Evolutionary conservation across 2,888 invertebrate genomes (phyloP).

Genomic region (Mactromeris polynyma): DNA sequence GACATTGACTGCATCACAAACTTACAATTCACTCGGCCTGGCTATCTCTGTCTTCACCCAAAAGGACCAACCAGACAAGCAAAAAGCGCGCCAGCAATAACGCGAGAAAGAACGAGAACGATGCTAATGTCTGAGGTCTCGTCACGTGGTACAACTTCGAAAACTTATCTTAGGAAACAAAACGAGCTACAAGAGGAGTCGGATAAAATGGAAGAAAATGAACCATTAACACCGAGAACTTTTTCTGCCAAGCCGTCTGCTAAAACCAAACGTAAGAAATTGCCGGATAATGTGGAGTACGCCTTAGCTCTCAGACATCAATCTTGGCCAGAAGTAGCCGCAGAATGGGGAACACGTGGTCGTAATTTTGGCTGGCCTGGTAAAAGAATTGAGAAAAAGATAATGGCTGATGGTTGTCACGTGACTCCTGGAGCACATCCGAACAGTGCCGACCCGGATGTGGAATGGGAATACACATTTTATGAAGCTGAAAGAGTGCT

Average conservation of each 20-base stretch:
- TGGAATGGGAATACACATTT: conserved; percentile 78
- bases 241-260: conserved; percentile 53
- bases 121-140: conserved; percentile 63
- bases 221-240: conserved; percentile 57
- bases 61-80: conserved; percentile 42
- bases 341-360: conserved; percentile 70
- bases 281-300: conserved; percentile 69
- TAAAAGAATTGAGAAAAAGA: conserved; percentile 69
- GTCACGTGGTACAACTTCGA: conserved; percentile 62
- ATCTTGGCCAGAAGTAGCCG: conserved; percentile 73
- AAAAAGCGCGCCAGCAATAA: conserved; percentile 64
- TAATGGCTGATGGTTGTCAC: conserved; percentile 69
- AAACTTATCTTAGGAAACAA: conserved; percentile 58
- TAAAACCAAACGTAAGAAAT: conserved; percentile 50
- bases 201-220: conserved; percentile 60
- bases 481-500: conserved; percentile 72
- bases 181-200: conserved; percentile 54
- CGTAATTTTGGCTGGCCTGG: conserved; percentile 74
- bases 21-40: conserved; percentile 50
- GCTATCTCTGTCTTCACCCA: conserved; percentile 57
- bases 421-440: conserved; percentile 71
- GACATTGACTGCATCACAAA: conserved; percentile 56
- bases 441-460: conserved; percentile 68
- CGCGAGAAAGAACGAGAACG: conserved; percentile 59
- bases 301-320: conserved; percentile 70